A percentile compares a stretch with the other conserved stretches of the same genome.
These are phyloP conservation scores for Alentia gelatinosa DNA, from an alignment of 2,888 invertebrate genomes.

Conservation along the genomic window DNA sequence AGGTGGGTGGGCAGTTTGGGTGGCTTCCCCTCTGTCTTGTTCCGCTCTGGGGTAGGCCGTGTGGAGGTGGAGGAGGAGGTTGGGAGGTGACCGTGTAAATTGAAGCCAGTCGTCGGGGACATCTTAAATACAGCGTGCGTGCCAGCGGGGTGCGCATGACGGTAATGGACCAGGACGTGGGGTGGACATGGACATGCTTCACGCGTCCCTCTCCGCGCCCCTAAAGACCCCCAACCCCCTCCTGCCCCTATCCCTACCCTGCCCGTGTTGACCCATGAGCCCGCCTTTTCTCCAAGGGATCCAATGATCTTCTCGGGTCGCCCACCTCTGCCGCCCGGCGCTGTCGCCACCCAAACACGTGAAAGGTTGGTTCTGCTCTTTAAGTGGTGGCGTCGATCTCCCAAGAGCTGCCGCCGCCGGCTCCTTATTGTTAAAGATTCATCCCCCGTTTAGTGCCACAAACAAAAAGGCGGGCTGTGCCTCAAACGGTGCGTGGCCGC, in stretches of 20 bases:
- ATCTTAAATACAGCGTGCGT: constrained; percentile 23
- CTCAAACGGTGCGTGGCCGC: not conserved
- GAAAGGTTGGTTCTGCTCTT: not conserved
- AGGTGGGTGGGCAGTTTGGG: not conserved
- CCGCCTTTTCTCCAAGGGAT: not conserved
- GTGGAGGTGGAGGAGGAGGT: not conserved
- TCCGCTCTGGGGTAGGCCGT: not conserved
- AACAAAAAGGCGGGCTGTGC: not conserved
- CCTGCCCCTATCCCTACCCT: not conserved
- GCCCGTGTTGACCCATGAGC: not conserved
- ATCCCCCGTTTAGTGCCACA: not conserved
- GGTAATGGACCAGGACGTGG: not conserved
- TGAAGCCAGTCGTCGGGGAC: constrained; percentile 8
- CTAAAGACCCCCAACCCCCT: not conserved
- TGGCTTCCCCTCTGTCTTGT: not conserved
- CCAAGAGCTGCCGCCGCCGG: not conserved
- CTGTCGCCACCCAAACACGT: not conserved
- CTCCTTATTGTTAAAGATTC: constrained; percentile 52
- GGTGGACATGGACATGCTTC: not conserved
- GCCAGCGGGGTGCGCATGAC: not conserved
- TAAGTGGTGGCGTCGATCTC: not conserved
- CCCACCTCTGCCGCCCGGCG: not conserved
- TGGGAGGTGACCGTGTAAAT: constrained; percentile 18
- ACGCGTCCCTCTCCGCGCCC: no score
- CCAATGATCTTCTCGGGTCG: not conserved